These are phyloP conservation scores for Thomomys bottae DNA, from an alignment of 2,113 vertebrate species.

Conservation along the genomic window DNA sequence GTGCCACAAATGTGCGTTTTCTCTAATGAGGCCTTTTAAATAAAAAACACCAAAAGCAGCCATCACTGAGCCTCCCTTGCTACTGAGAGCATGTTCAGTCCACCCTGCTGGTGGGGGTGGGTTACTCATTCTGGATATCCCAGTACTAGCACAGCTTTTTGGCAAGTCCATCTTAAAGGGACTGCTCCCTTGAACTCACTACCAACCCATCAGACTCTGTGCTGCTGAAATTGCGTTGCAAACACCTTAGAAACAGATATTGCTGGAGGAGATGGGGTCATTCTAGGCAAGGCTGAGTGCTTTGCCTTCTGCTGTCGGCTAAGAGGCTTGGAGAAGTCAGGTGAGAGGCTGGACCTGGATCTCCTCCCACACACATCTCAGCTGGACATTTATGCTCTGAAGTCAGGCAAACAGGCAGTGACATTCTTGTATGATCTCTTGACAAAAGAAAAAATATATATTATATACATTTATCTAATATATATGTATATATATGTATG, in stretches of 20 bases:
- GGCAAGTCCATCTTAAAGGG: not conserved
- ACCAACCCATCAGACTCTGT: not conserved
- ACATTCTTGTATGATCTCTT: conserved; percentile 64
- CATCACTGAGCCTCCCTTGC: not conserved
- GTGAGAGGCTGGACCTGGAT: not conserved
- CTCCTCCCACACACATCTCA: not conserved
- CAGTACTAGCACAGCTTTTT: not conserved
- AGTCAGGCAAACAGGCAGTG: conserved; percentile 57
- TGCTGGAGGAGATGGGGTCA: not conserved
- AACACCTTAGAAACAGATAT: conserved; percentile 39
- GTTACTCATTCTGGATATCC: not conserved
- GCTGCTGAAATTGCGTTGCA: conserved; percentile 3
- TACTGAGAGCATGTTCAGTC: not conserved
- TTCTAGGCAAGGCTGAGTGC: not conserved
- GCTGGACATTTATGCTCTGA: not conserved
- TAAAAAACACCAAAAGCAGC: not conserved
- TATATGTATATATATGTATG: too few species aligned
- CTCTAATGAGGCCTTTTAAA: not conserved
- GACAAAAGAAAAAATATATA: conserved; percentile 54
- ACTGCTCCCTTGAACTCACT: not conserved
- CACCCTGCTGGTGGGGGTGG: not conserved
- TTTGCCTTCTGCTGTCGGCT: not conserved
- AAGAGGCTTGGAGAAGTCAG: conserved; percentile 63
- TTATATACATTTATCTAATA: too few species aligned
- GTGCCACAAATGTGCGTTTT: not conserved